Evolutionary conservation across 1,140 invertebrate genomes (phyloP).

Genomic region (Drosophila mayri): DNA sequence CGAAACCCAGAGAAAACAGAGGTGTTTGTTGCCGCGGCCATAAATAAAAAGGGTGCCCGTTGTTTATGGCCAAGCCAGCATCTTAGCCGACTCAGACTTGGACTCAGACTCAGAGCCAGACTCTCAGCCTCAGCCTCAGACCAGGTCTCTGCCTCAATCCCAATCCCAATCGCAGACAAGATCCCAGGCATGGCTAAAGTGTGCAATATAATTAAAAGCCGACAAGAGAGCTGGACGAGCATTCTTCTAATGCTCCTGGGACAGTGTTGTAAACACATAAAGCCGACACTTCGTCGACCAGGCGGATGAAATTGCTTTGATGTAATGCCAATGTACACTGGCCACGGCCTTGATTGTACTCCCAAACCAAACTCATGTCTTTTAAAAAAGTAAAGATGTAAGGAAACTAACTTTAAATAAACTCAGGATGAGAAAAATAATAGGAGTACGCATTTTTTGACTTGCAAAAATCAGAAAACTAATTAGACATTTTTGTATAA

Average conservation of each 20-base stretch:
- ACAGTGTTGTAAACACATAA: conserved; percentile 76
- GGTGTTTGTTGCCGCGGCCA: conserved; percentile 79
- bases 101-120: conserved; percentile 25
- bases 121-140: conserved; percentile 4
- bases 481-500: background rate
- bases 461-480: background rate
- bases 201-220: conserved; percentile 85
- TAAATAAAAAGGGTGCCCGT: conserved; percentile 83
- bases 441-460: no score
- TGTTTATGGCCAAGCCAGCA: conserved; percentile 71
- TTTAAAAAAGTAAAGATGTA: background rate
- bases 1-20: conserved; percentile 60
- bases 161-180: conserved; percentile 41
- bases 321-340: conserved; percentile 62
- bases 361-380: conserved; percentile 1
- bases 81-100: conserved; percentile 25
- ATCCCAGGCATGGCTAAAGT: conserved; percentile 77
- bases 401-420: background rate
- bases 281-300: conserved; percentile 52
- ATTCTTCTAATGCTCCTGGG: conserved; percentile 74
- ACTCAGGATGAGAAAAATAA: background rate
- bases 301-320: conserved; percentile 60
- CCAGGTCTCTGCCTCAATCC: conserved; percentile 6
- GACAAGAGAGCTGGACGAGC: conserved; percentile 68
- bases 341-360: conserved; percentile 5